Percentiles rank a stretch among this genome's conserved stretches.
These are phyloP conservation scores for Gymnocheta viridis DNA, from an alignment of 2,888 invertebrate species.

Conservation along the genomic window DNA sequence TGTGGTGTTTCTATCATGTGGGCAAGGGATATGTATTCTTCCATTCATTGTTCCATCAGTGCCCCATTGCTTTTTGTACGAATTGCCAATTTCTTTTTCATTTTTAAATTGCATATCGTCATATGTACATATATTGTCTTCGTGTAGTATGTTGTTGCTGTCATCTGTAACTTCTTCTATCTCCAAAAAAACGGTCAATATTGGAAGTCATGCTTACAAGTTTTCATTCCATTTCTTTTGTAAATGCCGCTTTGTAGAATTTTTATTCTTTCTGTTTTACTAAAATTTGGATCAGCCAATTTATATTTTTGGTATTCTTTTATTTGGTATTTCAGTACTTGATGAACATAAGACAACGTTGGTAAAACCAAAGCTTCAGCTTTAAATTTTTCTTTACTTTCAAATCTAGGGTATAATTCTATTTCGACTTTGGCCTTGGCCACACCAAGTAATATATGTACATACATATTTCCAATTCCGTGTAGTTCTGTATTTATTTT, in stretches of 20 bases:
- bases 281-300: not conserved
- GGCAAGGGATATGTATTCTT: not conserved
- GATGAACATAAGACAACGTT: not conserved
- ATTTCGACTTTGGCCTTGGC: not conserved
- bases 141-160: not conserved
- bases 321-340: not conserved
- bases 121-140: not conserved
- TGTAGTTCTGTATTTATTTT: not conserved
- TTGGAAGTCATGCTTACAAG: not conserved
- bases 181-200: no score
- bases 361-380: not conserved
- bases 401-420: slow-evolving; percentile 1
- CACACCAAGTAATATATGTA: not conserved
- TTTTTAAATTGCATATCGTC: no score
- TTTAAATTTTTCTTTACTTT: not conserved
- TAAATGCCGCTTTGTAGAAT: not conserved
- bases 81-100: no score
- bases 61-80: no score
- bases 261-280: not conserved
- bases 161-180: no score
- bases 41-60: no score
- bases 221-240: not conserved
- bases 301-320: not conserved
- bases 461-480: not conserved
- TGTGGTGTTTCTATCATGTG: no score